Percentiles rank a stretch among this genome's conserved stretches.
Evolutionary conservation across 2,888 invertebrate species (phyloP).

Genomic region (Erebia aethiops): DNA sequence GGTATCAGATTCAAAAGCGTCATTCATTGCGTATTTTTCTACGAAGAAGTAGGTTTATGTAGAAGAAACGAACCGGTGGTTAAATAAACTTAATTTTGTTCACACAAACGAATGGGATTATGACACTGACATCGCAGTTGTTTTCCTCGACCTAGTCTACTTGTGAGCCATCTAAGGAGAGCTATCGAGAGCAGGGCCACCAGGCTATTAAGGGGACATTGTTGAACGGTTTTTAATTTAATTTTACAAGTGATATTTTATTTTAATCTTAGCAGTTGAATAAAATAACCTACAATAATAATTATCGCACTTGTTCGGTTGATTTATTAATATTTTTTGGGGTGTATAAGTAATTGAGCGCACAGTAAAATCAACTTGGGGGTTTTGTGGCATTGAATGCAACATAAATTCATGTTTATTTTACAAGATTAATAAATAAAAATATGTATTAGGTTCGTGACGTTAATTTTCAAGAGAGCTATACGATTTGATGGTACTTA

Average conservation of each 20-base stretch:
- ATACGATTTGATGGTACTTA: not conserved
- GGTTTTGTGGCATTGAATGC: not conserved
- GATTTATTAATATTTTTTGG: too few relatives aligned
- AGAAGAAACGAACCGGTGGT: slow-evolving; percentile 55
- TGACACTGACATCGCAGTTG: slow-evolving; percentile 79
- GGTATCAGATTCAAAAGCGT: slow-evolving; percentile 34
- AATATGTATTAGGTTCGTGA: too few relatives aligned
- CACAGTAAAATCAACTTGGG: too few relatives aligned
- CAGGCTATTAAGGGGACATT: slow-evolving; percentile 74
- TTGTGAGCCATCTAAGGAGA: slow-evolving; percentile 81
- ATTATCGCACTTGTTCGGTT: not conserved
- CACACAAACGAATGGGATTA: slow-evolving; percentile 56
- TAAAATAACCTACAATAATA: slow-evolving; percentile 4
- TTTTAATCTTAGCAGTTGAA: slow-evolving; percentile 21
- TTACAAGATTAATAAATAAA: too few relatives aligned
- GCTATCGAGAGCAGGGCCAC: slow-evolving; percentile 81
- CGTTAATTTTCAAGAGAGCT: not conserved
- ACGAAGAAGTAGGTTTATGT: slow-evolving; percentile 7
- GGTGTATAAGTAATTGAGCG: not conserved
- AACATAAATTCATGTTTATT: not conserved
- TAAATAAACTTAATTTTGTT: slow-evolving; percentile 44
- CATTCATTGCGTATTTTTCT: slow-evolving; percentile 45
- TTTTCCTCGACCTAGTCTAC: slow-evolving; percentile 82
- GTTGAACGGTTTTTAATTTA: slow-evolving; percentile 58
- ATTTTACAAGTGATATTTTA: slow-evolving; percentile 43